phyloP scores from a whole-genome alignment of 2,113 vertebrate species.

The Psephotus haematonotus region DNA sequence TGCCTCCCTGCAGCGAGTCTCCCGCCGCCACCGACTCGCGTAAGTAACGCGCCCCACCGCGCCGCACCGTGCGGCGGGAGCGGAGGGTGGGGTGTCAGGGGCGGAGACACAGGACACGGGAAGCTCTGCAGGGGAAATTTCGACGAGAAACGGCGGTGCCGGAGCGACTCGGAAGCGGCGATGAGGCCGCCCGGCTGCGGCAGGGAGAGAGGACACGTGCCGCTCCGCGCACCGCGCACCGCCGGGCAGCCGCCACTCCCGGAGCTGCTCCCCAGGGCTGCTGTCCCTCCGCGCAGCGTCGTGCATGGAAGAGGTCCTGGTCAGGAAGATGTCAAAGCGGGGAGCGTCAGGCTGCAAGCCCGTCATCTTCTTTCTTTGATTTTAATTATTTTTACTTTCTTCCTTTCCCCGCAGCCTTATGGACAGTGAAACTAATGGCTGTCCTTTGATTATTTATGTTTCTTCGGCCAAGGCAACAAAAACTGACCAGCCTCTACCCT shows the following conservation, averaged over 20 bases:
- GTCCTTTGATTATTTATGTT: neutral
- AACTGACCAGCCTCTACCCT: neutral
- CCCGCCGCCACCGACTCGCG: rapidly evolving
- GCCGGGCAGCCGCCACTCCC: neutral
- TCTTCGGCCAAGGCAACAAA: neutral
- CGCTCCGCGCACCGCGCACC: neutral
- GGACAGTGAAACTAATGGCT: neutral
- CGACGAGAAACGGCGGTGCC: neutral
- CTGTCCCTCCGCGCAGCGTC: neutral
- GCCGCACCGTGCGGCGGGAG: neutral
- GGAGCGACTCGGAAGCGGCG: neutral
- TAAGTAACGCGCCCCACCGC: neutral
- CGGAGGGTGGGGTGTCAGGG: rapidly evolving
- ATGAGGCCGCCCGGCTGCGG: neutral
- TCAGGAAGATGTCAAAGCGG: neutral
- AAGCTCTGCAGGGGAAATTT: neutral
- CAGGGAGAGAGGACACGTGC: neutral
- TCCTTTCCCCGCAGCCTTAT: neutral
- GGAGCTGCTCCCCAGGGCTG: neutral
- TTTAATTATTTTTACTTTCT: neutral
- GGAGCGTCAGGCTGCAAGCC: neutral
- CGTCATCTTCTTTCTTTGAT: too few species aligned
- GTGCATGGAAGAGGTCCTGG: neutral
- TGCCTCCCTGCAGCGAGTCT: rapidly evolving
- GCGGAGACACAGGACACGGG: neutral